phyloP scores from a whole-genome alignment of 30 jellyfish, hydroid and myxozoan genomes.

The Turritopsis rubra region DNA sequence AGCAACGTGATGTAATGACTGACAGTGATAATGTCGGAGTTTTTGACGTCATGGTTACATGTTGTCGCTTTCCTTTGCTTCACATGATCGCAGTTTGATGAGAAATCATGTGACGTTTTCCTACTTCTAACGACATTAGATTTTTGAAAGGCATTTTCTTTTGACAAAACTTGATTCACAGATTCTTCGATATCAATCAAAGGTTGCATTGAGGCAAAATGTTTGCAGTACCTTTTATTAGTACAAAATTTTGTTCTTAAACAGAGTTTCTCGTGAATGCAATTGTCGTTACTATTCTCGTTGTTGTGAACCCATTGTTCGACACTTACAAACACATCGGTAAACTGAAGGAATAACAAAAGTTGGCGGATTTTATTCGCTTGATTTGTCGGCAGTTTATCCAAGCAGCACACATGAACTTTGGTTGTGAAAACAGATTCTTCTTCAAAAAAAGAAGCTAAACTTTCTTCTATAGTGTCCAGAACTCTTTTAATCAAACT shows the following conservation, averaged over 20 bases:
- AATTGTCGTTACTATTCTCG: conserved; percentile 32
- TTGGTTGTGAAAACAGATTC: conserved; percentile 21
- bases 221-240: conserved; percentile 19
- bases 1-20: conserved; percentile 62
- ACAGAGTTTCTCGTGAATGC: not conserved
- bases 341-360: not conserved
- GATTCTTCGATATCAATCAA: conserved; percentile 12
- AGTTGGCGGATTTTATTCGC: conserved; percentile 8
- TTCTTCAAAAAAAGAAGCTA: conserved; percentile 17
- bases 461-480: conserved; percentile 12
- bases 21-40: conserved; percentile 22
- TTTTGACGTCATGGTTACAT: conserved; percentile 11
- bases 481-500: not conserved
- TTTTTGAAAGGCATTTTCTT: not conserved
- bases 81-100: conserved; percentile 3
- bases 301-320: conserved; percentile 21
- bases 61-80: conserved; percentile 6
- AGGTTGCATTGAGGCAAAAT: not conserved
- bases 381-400: conserved; percentile 16
- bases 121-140: not conserved
- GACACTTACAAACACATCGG: conserved; percentile 6
- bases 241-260: conserved; percentile 23
- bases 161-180: not conserved
- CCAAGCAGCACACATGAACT: not conserved
- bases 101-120: conserved; percentile 10